Conservation (phyloP, 2,797 vertebrate genomes). For the Champsocephalus gunnari region DNA sequence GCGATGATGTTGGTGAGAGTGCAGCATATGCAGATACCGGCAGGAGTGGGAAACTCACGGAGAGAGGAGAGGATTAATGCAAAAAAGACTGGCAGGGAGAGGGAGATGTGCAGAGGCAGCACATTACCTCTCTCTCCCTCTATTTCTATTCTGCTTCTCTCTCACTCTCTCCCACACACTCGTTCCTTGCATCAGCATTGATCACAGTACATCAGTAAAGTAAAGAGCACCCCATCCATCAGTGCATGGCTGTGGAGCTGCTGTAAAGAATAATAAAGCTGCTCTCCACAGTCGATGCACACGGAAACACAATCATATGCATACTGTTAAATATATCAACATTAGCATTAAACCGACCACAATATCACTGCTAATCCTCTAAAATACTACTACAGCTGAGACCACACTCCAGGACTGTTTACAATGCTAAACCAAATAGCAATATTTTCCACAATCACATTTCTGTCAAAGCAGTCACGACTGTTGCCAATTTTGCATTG, state of each 20-base stretch:
- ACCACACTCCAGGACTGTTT: conserved; percentile 7
- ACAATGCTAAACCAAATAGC: conserved; percentile 10
- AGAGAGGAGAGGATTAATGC: conserved; percentile 76
- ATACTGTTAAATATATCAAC: conserved; percentile 33
- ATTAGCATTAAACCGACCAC: conserved; percentile 13
- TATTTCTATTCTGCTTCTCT: conserved; percentile 21
- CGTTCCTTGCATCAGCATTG: conserved; percentile 80
- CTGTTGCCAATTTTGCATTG: not conserved
- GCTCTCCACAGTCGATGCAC: conserved; percentile 36
- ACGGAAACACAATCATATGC: conserved; percentile 42
- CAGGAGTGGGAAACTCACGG: conserved; percentile 67
- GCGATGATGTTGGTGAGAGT: conserved; percentile 68
- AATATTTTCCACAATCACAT: not conserved
- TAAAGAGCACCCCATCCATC: conserved; percentile 82
- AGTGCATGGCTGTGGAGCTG: conserved; percentile 64
- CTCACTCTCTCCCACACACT: conserved; percentile 45
- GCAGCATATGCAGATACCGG: conserved; percentile 77
- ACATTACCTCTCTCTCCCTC: conserved; percentile 50
- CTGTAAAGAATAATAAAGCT: conserved; percentile 71
- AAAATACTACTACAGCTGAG: conserved; percentile 14
- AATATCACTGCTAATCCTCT: conserved; percentile 22
- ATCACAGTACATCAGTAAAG: conserved; percentile 81
- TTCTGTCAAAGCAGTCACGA: conserved; percentile 2
- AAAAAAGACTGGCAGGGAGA: conserved; percentile 50
- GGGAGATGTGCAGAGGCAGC: conserved; percentile 75